Base-by-base conservation (phyloP, 2,797 vertebrate species). In the Poecilia wingei region DNA sequence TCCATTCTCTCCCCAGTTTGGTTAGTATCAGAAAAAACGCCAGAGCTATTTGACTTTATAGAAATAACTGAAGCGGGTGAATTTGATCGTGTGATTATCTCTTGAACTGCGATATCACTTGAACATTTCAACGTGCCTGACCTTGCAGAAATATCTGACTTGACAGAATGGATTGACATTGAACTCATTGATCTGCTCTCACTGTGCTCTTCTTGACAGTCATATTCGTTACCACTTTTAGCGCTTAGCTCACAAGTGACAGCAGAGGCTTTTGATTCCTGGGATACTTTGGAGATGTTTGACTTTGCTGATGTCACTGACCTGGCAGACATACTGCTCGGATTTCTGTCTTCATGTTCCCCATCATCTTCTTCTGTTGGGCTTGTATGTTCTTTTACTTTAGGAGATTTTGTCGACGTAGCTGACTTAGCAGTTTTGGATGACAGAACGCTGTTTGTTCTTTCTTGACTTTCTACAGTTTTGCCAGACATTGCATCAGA, bases 101-200 rank as follows among this genome's bases (percentile, higher is more conserved):
- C 77, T 51, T 83, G 72, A 82, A 10, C 31, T 69, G 76, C 31
- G 71, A 47, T 33, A 46, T 86, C 45, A 64, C 51, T 22, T 47
- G 76, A 82, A 72, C 16, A 1, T 79, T 86, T 82, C 51, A 89
- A 91, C 8, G 16, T 45, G 43, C 20, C 79, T 10, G 88, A 89
- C 78, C 70, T 81, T 64, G 39, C 77, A 73, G 90, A 89, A 72
- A 81, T 43, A 73, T 78, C 82, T 76, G 93, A 92, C 33, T 79
- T 83, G 13, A 72, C 55, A 45, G 93, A 93, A 73, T 77, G 46
- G 16, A 86, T 51, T 36, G 80, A 88, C 51, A 92, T 64, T 39
- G 89, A 91, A 80, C 90, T 93, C 41, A 69, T 18, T 70, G 92
- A 83, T 81, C 79, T 94, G 53, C 51, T 85, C 81, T 81, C 91